These are phyloP conservation scores for Cottus gobio DNA, from an alignment of 2,113 vertebrate species.

Conservation along the genomic window DNA sequence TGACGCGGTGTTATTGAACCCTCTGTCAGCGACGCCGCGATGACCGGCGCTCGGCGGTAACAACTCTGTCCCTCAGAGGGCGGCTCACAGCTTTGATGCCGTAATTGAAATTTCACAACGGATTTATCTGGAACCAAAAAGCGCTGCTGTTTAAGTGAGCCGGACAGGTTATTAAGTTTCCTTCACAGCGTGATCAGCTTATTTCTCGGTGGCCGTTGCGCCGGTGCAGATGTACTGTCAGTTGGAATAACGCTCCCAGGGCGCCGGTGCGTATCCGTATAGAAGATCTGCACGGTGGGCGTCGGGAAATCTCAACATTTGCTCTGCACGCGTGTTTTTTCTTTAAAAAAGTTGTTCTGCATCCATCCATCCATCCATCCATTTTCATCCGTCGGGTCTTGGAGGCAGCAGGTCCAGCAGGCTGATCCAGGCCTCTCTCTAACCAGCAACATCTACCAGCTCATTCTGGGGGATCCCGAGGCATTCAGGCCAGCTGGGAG, in stretches of 20 bases:
- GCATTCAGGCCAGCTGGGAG: too few species aligned
- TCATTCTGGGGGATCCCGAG: too few species aligned
- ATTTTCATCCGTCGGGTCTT: too few species aligned
- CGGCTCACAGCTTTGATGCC: conserved; percentile 57
- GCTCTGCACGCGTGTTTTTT: neutral
- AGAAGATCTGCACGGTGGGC: conserved; percentile 15
- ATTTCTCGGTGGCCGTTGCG: conserved; percentile 61
- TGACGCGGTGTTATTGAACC: conserved; percentile 48
- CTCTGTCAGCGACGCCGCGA: conserved; percentile 9
- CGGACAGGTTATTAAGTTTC: conserved; percentile 76
- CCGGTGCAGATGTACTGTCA: conserved; percentile 69
- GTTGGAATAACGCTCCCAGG: conserved; percentile 63
- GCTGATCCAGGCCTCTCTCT: too few species aligned
- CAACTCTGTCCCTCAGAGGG: conserved; percentile 46
- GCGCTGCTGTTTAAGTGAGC: conserved; percentile 59
- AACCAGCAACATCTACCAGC: too few species aligned
- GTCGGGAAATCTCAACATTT: conserved; percentile 24
- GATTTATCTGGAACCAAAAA: conserved; percentile 67
- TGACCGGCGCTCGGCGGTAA: conserved; percentile 43
- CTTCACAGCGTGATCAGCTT: conserved; percentile 63
- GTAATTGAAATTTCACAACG: conserved; percentile 77
- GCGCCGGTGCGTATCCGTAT: conserved; percentile 1
- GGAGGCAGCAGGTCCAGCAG: too few species aligned
- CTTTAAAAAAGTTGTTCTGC: neutral
- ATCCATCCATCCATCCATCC: too few species aligned